Evolutionary conservation across 2,113 vertebrate genomes (phyloP).

Genomic region (Lepisosteus osseus): DNA sequence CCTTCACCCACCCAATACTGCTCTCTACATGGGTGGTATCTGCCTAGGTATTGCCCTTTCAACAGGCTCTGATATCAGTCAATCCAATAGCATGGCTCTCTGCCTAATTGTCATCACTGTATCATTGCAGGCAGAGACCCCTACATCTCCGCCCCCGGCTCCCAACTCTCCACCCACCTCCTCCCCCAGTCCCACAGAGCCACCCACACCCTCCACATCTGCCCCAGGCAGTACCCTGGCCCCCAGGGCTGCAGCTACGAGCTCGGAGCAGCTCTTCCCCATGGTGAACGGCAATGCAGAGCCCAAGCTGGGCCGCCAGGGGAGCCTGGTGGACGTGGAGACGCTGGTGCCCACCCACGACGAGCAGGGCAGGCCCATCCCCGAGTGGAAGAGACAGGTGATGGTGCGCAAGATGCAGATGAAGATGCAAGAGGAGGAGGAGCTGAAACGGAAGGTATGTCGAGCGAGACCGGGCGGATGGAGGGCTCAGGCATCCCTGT

Average conservation of each 20-base stretch:
- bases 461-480: not conserved
- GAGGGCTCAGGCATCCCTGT: not conserved
- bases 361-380: conserved; percentile 85
- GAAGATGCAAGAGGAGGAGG: conserved; percentile 94
- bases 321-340: conserved; percentile 71
- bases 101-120: not conserved
- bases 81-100: too few relatives aligned
- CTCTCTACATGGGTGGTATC: too few relatives aligned
- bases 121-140: conserved; percentile 45
- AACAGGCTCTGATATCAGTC: too few relatives aligned
- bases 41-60: too few relatives aligned
- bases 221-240: conserved; percentile 48
- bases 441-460: conserved; percentile 85
- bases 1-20: too few relatives aligned
- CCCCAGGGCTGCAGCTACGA: conserved; percentile 40
- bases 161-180: conserved; percentile 28
- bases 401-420: conserved; percentile 91
- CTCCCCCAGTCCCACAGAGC: conserved; percentile 15
- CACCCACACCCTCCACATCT: conserved; percentile 55
- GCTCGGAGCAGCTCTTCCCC: conserved; percentile 57
- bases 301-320: conserved; percentile 47
- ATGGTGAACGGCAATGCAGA: conserved; percentile 75
- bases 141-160: conserved; percentile 50
- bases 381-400: conserved; percentile 91
- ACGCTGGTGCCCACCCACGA: conserved; percentile 83